These are phyloP conservation scores for Pseudococcus longispinus DNA, from an alignment of 2,888 invertebrate genomes.

Conservation along the genomic window DNA sequence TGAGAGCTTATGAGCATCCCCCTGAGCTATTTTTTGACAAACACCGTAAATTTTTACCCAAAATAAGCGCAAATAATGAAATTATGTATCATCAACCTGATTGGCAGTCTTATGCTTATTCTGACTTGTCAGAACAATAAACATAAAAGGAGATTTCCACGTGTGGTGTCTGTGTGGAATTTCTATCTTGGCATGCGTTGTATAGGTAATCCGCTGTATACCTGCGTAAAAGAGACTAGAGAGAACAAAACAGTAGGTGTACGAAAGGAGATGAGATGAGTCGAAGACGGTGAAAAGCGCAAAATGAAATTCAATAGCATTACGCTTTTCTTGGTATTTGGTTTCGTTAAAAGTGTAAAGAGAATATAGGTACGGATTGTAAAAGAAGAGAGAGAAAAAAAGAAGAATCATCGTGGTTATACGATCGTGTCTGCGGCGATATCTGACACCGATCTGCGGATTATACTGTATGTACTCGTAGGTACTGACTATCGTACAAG, in stretches of 20 bases:
- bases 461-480: not conserved
- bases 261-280: not conserved
- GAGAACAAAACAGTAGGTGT: not conserved
- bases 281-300: not conserved
- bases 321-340: conserved; percentile 12
- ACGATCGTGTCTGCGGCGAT: not conserved
- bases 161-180: not conserved
- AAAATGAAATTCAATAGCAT: not conserved
- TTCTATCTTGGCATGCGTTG: not conserved
- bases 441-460: not conserved
- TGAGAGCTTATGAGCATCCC: not conserved
- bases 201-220: not conserved
- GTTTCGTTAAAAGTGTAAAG: not conserved
- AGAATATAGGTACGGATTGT: not conserved
- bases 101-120: not conserved
- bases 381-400: not conserved
- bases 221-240: not conserved
- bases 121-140: not conserved
- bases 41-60: not conserved
- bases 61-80: conserved; percentile 17
- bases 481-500: no score
- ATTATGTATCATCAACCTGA: not conserved
- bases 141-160: no score
- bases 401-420: not conserved
- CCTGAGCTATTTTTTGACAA: not conserved